Base-by-base conservation (phyloP, 1,140 invertebrate species). In the Nixonia krombeini region DNA sequence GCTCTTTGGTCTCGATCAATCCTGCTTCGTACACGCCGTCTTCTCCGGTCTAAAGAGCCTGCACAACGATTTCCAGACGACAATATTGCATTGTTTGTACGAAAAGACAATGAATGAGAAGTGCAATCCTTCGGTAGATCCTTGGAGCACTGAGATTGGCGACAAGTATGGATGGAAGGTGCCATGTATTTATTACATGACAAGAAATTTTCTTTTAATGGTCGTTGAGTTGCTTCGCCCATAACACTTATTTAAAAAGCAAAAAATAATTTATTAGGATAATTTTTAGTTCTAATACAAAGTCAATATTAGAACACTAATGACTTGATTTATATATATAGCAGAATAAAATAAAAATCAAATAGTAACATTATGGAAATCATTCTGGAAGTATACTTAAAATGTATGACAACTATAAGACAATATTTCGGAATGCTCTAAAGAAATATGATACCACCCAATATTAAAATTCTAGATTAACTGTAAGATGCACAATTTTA, bases 1-100 rank as follows among this genome's bases (percentile, higher is more conserved):
- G 76, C 67, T 25, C 78, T 76, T 21, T 82, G 81, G 49, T 82
- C 74, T 15, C 73, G 50, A 15, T 81, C 75, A 35, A 75, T 73
- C 56, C 75, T 72, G 51, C 77, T 82, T 18, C 67, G 70, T 2
- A 82, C 33, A 38, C 66, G 73, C 26, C 77, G 70, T 46, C 75
- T 70, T 12, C 81, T 73, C 40, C 81, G 64, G 35, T 80, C 81
- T 17, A 83, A 41, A 12, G 81, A 83, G 23, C 74, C 73, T 7
- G 45, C 70, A 21, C 57, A 72, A 21, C 70, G 65, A 35, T 65
- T 68, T 4, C 47, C 10, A 0, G 62, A 42, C 15, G 74, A 16
- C 6, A 70, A 71, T 1, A 65, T 55, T 0, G 50, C 46, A 38
- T 55, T 73, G 9, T 57, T 67, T 3, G 62, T 53, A n/a, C 21